Percentiles rank a stretch among this genome's conserved stretches.
These are phyloP conservation scores for Hemithea aestivaria DNA, from an alignment of 2,888 invertebrate genomes.

Conservation along the genomic window DNA sequence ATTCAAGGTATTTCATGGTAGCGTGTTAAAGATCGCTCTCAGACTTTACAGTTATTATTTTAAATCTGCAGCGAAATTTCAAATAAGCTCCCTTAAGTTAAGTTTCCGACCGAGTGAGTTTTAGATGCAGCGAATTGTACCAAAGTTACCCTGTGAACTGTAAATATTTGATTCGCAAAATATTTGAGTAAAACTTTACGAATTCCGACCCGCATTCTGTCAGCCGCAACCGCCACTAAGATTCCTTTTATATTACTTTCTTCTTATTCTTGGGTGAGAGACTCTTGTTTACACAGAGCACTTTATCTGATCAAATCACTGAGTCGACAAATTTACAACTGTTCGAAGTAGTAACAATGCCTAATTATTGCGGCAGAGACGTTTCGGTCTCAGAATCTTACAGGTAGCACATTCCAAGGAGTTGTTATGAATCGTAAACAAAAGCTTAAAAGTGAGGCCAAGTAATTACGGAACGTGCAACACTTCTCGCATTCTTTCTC, in stretches of 20 bases:
- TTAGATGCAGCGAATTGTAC: constrained; percentile 27
- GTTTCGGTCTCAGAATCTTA: constrained; percentile 30
- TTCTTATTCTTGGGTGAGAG: constrained; percentile 15
- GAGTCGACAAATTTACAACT: too few relatives aligned
- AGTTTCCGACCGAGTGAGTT: constrained; percentile 15
- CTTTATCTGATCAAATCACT: too few relatives aligned
- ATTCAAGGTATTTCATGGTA: constrained; percentile 27
- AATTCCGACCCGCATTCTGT: constrained; percentile 28
- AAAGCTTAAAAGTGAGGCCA: constrained; percentile 37
- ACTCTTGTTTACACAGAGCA: neutral
- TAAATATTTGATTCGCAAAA: constrained; percentile 35
- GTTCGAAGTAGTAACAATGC: too few relatives aligned
- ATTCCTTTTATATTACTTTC: constrained; percentile 31
- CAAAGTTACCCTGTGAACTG: constrained; percentile 25
- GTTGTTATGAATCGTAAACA: constrained; percentile 43
- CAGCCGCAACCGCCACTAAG: constrained; percentile 26
- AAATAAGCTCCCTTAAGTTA: constrained; percentile 15
- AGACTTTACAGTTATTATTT: constrained; percentile 9
- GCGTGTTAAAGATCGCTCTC: neutral
- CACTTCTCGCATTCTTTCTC: constrained; percentile 56
- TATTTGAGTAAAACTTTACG: constrained; percentile 29
- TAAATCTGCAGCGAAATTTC: constrained; percentile 14
- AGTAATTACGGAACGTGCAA: constrained; percentile 49
- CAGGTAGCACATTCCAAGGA: constrained; percentile 46
- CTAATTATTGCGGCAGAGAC: too few relatives aligned